Base-by-base conservation (phyloP, 2,888 invertebrate genomes). In the Steromphala cineraria region DNA sequence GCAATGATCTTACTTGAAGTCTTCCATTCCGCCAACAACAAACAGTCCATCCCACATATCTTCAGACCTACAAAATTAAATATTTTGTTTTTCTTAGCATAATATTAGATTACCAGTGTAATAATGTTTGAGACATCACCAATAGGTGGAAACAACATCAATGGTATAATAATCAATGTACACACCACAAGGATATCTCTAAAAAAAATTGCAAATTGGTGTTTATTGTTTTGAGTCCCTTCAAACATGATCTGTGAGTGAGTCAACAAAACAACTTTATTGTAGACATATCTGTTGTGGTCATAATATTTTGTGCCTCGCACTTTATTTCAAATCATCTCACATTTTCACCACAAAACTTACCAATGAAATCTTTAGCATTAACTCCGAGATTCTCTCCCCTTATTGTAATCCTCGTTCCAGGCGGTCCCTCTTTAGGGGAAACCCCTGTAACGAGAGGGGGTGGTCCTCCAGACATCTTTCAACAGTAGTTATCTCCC, bases 341-440 rank as follows among this genome's bases (percentile, higher is more conserved):
- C 36, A 36, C 8, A 36, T 36, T 36, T 36, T 36, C 36, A 36
- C 3, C 8, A 36, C 8, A n/a, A n/a, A n/a, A n/a, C 84, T 93
- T 95, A 96, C 98, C 97, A 90, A 96, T 95, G 36, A 99, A 94
- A 94, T 99, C 99, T 85, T 95, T 96, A 4, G 96, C 96, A 89
- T 96, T 96, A 53, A 94, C 95, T 28, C 99, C 99, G 71, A 99
- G 95, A 94, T 98, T 97, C 95, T 99, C 99, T 82, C 99, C 98
- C 87, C 99, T 95, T 91, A 99, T 97, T 28, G 96, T 98, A 0
- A 99, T 96, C 89, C 97, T 95, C 0, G 99, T 99, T 10, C 99
- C 99, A 13, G 99, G 99, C 62, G 98, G 98, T 0, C 99, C 99
- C 94, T 99, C 99, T 91, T 98, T 99, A 0, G 99, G 99, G 3